Evolutionary conservation across 1,140 invertebrate genomes (phyloP).

Genomic region (Drosophila mauritiana): DNA sequence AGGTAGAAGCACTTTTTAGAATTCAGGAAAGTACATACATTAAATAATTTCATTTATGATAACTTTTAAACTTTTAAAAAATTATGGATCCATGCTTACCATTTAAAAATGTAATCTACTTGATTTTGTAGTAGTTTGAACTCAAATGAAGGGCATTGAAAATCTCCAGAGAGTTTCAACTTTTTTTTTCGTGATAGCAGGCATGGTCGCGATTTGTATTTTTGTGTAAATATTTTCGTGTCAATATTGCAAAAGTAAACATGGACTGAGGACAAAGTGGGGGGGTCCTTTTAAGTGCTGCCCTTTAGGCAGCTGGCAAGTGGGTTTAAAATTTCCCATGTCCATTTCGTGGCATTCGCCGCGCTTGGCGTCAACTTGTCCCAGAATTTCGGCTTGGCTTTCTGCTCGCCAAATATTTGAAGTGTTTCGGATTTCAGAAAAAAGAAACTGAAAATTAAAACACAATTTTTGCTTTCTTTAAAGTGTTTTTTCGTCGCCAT

Average conservation of each 20-base stretch:
- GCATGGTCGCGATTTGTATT: slow-evolving; percentile 62
- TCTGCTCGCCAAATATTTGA: slow-evolving; percentile 74
- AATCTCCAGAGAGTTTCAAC: too few relatives aligned
- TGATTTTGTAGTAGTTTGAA: too few relatives aligned
- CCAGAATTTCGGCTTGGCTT: slow-evolving; percentile 59
- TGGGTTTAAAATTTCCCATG: slow-evolving; percentile 80
- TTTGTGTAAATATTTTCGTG: slow-evolving; percentile 77
- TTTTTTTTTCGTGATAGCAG: neutral
- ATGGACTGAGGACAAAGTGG: slow-evolving; percentile 12
- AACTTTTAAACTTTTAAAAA: too few relatives aligned
- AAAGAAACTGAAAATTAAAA: slow-evolving; percentile 33
- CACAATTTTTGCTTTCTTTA: slow-evolving; percentile 28
- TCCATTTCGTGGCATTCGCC: slow-evolving; percentile 18
- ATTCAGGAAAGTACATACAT: too few relatives aligned
- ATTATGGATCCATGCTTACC: too few relatives aligned
- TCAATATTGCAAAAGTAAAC: slow-evolving; percentile 77
- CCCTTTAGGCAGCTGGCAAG: slow-evolving; percentile 68
- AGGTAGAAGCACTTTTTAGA: neutral
- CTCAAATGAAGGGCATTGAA: too few relatives aligned
- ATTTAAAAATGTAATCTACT: too few relatives aligned
- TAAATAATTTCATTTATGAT: too few relatives aligned
- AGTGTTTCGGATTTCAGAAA: slow-evolving; percentile 72
- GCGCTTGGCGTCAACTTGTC: slow-evolving; percentile 71
- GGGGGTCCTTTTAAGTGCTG: slow-evolving; percentile 56
- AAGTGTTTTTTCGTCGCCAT: slow-evolving; percentile 41